Percentiles rank a stretch among this genome's conserved stretches.
phyloP scores from a whole-genome alignment of 92 coral and sea anemone genomes.

The Micromussa lordhowensis region DNA sequence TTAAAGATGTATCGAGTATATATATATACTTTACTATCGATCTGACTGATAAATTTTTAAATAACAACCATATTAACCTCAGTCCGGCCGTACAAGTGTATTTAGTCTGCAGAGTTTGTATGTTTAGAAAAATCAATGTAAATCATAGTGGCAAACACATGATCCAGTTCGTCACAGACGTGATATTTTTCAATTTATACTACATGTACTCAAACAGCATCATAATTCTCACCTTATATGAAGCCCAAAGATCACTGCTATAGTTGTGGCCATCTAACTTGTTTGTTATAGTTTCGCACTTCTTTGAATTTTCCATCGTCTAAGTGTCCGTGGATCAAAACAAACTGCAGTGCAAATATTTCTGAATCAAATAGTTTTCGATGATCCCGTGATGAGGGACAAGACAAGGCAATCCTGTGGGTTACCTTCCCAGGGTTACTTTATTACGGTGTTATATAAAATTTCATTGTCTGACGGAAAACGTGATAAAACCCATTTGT shows the following conservation, averaged over 20 bases:
- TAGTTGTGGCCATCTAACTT: not conserved
- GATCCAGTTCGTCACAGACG: not conserved
- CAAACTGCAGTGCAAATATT: constrained; percentile 1
- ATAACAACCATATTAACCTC: not conserved
- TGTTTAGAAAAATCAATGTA: no score
- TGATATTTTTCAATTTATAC: not conserved
- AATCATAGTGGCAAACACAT: not conserved
- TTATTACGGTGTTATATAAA: no score
- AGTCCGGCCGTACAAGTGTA: not conserved
- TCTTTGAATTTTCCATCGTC: not conserved
- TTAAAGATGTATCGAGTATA: no score
- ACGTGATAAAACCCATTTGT: not conserved
- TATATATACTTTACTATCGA: not conserved
- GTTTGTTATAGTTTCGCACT: not conserved
- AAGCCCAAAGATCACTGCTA: constrained; percentile 14
- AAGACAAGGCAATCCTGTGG: not conserved
- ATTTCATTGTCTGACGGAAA: not conserved
- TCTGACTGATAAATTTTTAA: not conserved
- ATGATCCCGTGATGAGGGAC: not conserved
- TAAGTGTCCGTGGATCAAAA: not conserved
- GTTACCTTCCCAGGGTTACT: not conserved
- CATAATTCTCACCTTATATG: constrained; percentile 11
- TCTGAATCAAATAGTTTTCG: not conserved
- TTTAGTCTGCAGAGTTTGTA: not conserved
- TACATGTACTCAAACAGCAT: not conserved